These are phyloP conservation scores for Melanogrammus aeglefinus DNA, from an alignment of 2,797 vertebrate genomes.

Conservation along the genomic window DNA sequence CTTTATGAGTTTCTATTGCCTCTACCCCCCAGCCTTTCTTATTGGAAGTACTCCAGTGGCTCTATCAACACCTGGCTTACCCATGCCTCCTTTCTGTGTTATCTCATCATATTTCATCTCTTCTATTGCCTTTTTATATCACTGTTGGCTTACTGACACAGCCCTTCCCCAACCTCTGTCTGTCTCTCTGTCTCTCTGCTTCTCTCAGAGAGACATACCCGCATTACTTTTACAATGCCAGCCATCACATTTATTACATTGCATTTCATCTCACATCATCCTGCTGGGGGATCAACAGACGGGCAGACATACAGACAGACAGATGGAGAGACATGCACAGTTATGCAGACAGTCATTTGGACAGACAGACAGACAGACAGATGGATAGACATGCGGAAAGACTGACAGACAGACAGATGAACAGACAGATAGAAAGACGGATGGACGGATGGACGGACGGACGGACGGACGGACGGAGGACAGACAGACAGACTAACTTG, in stretches of 20 bases:
- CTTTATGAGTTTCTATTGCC: background rate
- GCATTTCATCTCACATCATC: background rate
- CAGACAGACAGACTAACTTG: too few species aligned
- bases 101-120: background rate
- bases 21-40: background rate
- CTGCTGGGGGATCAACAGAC: background rate
- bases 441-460: too few species aligned
- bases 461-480: too few species aligned
- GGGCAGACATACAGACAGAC: background rate
- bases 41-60: background rate
- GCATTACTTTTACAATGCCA: too few species aligned
- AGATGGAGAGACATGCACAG: too few species aligned
- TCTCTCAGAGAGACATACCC: too few species aligned
- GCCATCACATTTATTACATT: too few species aligned
- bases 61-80: slow-evolving; percentile 17
- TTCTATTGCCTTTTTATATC: slow-evolving; percentile 1
- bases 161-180: background rate
- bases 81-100: background rate
- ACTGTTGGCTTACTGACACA: background rate
- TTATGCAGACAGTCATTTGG: too few species aligned
- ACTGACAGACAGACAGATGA: too few species aligned
- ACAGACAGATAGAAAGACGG: too few species aligned
- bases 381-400: too few species aligned
- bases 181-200: background rate
- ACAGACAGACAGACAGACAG: too few species aligned